phyloP scores from a whole-genome alignment of 2,797 vertebrate species.

The Enteromius treurensis region DNA sequence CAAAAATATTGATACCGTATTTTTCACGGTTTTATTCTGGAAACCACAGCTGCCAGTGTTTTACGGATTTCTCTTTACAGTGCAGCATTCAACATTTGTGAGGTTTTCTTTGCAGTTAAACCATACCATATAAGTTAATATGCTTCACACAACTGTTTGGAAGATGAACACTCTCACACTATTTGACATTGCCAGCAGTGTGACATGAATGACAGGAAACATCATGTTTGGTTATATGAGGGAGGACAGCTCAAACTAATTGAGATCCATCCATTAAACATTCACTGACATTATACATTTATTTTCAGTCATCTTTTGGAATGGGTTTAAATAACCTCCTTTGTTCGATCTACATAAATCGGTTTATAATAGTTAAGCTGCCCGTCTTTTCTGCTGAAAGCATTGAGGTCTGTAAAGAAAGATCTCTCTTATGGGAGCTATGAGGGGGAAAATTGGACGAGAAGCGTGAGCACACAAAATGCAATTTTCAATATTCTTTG shows the following conservation, averaged over 20 bases:
- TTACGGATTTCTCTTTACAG: too few species aligned
- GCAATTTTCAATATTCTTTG: constrained; percentile 69
- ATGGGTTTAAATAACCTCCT: neutral
- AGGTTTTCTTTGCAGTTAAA: neutral
- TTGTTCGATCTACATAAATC: constrained; percentile 23
- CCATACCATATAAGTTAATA: neutral
- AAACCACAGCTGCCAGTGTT: too few species aligned
- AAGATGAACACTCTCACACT: neutral
- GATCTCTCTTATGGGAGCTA: constrained; percentile 68
- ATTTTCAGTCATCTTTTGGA: constrained; percentile 29
- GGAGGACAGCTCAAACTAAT: constrained; percentile 24
- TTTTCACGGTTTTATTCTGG: too few species aligned
- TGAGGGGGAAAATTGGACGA: constrained; percentile 72
- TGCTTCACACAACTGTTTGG: neutral
- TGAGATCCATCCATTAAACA: neutral
- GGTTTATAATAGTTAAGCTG: constrained; percentile 30
- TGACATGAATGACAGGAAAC: constrained; percentile 26
- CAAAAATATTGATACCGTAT: too few species aligned
- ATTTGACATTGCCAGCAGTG: neutral
- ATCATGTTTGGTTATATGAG: neutral
- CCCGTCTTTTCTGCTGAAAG: constrained; percentile 58
- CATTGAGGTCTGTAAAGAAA: constrained; percentile 64
- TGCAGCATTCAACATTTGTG: neutral
- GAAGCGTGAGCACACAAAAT: constrained; percentile 60
- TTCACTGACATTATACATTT: neutral